A percentile compares a stretch with the other conserved stretches of the same genome.
phyloP scores from a whole-genome alignment of 2,113 vertebrate genomes.

The Rhinichthys klamathensis region DNA sequence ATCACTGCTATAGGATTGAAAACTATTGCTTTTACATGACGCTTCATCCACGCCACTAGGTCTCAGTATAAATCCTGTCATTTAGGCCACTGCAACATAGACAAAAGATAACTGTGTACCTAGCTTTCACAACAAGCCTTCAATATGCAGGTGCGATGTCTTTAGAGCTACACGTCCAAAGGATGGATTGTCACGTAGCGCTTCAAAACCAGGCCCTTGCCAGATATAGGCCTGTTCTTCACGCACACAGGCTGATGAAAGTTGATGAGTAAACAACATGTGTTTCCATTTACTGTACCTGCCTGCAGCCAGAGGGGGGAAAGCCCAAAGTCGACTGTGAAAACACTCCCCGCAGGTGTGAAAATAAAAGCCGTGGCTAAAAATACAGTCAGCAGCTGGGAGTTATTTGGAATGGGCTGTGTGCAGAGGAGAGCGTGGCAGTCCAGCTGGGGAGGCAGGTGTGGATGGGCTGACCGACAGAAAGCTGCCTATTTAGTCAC shows the following conservation, averaged over 20 bases:
- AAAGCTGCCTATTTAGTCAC: slow-evolving; percentile 67
- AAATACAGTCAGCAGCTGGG: slow-evolving; percentile 89
- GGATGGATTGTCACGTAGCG: neutral
- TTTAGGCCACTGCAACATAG: neutral
- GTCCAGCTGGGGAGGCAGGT: slow-evolving; percentile 80
- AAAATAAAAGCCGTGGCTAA: slow-evolving; percentile 87
- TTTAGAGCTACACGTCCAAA: neutral
- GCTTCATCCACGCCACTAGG: neutral
- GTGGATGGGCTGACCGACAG: slow-evolving; percentile 72
- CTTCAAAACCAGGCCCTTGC: neutral
- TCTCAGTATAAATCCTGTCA: neutral
- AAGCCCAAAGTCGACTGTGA: slow-evolving; percentile 69
- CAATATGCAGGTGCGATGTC: neutral
- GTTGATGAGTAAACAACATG: slow-evolving; percentile 66
- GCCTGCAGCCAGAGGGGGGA: slow-evolving; percentile 63
- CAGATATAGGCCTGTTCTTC: slow-evolving; percentile 2
- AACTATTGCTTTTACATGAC: neutral
- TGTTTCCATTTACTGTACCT: slow-evolving; percentile 71
- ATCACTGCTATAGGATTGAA: neutral
- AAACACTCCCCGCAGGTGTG: slow-evolving; percentile 84
- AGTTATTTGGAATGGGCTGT: slow-evolving; percentile 72
- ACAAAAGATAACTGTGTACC: neutral
- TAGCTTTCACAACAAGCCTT: neutral
- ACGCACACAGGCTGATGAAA: slow-evolving; percentile 21
- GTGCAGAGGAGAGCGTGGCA: slow-evolving; percentile 59